Evolutionary conservation across 2,113 vertebrate species (phyloP).

Genomic region (Gallinago paraguaiae): DNA sequence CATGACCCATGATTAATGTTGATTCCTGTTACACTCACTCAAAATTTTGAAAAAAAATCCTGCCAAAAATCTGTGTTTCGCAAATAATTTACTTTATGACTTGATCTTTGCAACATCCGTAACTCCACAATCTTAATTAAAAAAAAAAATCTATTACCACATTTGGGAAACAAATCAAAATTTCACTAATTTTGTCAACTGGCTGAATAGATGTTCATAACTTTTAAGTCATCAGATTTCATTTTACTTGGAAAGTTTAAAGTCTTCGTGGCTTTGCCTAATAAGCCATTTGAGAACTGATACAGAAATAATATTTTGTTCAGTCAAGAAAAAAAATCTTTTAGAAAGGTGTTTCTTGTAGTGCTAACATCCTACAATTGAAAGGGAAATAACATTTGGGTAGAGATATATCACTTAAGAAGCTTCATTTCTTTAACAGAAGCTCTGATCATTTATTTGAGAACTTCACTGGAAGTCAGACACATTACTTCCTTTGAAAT

Average conservation of each 20-base stretch:
- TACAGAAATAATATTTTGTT: not conserved
- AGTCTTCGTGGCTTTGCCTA: not conserved
- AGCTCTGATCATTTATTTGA: not conserved
- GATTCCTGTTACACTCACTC: not conserved
- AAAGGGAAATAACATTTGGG: not conserved
- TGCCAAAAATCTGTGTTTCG: not conserved
- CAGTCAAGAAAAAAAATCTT: not conserved
- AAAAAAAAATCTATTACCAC: not conserved
- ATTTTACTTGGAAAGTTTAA: not conserved
- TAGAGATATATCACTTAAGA: not conserved
- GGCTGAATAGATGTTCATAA: not conserved
- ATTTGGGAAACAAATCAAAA: not conserved
- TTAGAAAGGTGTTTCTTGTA: not conserved
- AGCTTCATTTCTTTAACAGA: not conserved
- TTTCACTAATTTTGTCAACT: not conserved
- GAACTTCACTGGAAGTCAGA: not conserved
- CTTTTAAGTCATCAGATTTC: not conserved
- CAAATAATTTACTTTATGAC: not conserved
- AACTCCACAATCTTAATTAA: not conserved
- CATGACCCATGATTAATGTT: not conserved
- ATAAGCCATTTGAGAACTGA: not conserved
- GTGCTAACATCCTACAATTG: not conserved
- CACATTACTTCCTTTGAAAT: fast-evolving
- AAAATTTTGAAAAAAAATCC: not conserved
- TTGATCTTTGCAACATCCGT: not conserved